Evolutionary conservation across 2,113 vertebrate genomes (phyloP).

Genomic region (Alaudala cheleensis): DNA sequence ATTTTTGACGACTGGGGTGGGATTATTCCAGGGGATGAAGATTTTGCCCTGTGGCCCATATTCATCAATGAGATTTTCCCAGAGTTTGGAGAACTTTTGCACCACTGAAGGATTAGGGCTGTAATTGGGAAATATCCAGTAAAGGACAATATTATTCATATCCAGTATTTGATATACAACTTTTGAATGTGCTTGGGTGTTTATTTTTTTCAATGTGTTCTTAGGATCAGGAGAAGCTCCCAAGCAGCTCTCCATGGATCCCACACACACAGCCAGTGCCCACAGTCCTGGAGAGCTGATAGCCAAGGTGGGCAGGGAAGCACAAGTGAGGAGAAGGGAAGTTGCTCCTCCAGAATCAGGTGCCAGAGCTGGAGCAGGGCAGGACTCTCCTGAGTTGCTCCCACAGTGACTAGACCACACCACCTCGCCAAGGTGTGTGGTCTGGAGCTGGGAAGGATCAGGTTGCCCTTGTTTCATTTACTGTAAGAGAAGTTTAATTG

Average conservation of each 20-base stretch:
- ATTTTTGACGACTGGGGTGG: background rate
- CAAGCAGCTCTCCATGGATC: background rate
- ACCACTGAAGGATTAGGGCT: background rate
- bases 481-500: slow-evolving; percentile 49
- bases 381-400: background rate
- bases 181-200: background rate
- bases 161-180: background rate
- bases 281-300: background rate
- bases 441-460: background rate
- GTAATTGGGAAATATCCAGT: background rate
- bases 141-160: background rate
- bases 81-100: background rate
- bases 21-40: background rate
- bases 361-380: background rate
- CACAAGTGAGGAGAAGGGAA: background rate
- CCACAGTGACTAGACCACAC: background rate
- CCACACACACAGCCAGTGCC: fast-evolving
- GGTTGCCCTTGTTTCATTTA: slow-evolving; percentile 37
- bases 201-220: background rate
- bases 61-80: background rate
- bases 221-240: background rate
- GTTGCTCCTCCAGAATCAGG: background rate
- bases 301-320: background rate
- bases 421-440: slow-evolving; percentile 39
- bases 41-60: background rate